These are phyloP conservation scores for Alitta virens DNA, from an alignment of 2,888 invertebrate genomes.

Conservation along the genomic window DNA sequence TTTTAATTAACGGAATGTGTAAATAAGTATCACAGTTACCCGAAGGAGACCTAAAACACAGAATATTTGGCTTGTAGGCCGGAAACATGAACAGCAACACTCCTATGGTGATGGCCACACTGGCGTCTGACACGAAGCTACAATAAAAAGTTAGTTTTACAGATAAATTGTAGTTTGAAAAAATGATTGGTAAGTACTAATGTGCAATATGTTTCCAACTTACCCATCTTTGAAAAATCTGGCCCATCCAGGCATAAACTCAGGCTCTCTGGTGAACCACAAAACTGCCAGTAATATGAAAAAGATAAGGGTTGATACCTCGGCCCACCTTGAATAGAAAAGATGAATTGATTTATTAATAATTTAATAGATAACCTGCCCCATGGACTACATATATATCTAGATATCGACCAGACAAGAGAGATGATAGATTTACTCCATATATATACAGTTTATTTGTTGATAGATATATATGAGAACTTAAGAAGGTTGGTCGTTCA, in stretches of 20 bases:
- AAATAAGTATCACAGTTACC: too few relatives aligned
- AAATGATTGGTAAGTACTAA: too few relatives aligned
- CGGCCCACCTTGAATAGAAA: conserved; percentile 43
- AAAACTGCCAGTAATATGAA: conserved; percentile 40
- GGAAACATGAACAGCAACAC: conserved; percentile 35
- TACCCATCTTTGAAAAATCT: conserved; percentile 31
- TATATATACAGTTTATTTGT: too few relatives aligned
- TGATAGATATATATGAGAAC: too few relatives aligned
- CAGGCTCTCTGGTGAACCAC: conserved; percentile 44
- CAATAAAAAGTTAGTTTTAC: conserved; percentile 6
- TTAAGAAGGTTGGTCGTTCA: too few relatives aligned
- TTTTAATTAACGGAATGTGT: too few relatives aligned
- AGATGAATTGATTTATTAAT: too few relatives aligned
- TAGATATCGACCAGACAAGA: neutral
- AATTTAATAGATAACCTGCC: neutral
- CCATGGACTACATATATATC: neutral
- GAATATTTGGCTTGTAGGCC: conserved; percentile 26
- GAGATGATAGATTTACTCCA: too few relatives aligned
- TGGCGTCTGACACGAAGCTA: conserved; percentile 55
- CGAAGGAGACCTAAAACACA: conserved; percentile 15
- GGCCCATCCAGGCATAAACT: conserved; percentile 40
- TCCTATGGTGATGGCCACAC: conserved; percentile 72
- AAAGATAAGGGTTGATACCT: conserved; percentile 35
- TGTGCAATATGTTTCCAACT: neutral
- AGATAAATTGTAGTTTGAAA: too few relatives aligned